These are phyloP conservation scores for Grammomys surdaster DNA, from an alignment of 2,113 vertebrate species.

Conservation along the genomic window DNA sequence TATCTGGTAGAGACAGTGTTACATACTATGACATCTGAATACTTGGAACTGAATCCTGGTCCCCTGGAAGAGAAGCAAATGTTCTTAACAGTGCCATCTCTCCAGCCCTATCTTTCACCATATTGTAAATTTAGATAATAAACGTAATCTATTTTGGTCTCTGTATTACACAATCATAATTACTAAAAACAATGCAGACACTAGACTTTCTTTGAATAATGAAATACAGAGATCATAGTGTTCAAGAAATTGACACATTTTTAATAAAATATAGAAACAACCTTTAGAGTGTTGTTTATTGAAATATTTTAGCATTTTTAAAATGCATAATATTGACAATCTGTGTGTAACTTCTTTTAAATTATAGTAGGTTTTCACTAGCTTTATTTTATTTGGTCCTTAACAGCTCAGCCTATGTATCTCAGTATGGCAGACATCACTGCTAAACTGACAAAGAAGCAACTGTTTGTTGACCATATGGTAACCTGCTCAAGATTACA, in stretches of 20 bases:
- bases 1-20: not conserved
- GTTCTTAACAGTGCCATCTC: not conserved
- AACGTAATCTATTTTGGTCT: not conserved
- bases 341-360: conserved; percentile 4
- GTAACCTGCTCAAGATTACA: conserved; percentile 4
- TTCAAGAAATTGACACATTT: not conserved
- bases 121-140: not conserved
- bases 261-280: not conserved
- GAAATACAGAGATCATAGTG: not conserved
- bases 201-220: not conserved
- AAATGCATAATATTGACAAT: not conserved
- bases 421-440: not conserved
- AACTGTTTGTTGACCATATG: conserved; percentile 34
- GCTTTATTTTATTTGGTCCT: conserved; percentile 34
- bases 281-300: not conserved
- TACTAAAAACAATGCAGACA: not conserved
- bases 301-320: conserved; percentile 28
- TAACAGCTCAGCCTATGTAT: not conserved
- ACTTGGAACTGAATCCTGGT: not conserved
- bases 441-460: conserved; percentile 33
- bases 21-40: not conserved
- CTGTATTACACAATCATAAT: not conserved
- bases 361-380: conserved; percentile 3
- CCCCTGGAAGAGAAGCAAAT: not conserved
- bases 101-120: not conserved